Conservation (phyloP, 2,888 invertebrate genomes). For the Sipunculus nudus region DNA sequence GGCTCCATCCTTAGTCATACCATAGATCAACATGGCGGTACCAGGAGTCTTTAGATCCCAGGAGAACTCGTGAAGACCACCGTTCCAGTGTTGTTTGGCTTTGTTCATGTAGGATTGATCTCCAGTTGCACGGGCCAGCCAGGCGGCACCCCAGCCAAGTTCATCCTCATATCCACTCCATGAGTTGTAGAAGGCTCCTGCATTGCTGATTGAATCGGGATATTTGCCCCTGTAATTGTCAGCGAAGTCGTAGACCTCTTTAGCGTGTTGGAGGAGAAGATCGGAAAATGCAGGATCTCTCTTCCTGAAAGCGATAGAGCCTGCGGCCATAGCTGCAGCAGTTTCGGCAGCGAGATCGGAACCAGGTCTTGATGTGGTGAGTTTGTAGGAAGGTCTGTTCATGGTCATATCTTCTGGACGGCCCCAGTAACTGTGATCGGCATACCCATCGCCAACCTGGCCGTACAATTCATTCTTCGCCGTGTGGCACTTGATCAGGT, state of each 20-base stretch:
- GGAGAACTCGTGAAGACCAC: too few relatives aligned
- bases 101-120: conserved; percentile 46
- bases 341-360: conserved; percentile 74
- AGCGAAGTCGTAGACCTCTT: conserved; percentile 70
- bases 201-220: conserved; percentile 70
- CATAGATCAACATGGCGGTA: too few relatives aligned
- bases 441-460: conserved; percentile 65
- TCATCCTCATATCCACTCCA: conserved; percentile 52
- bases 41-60: conserved; percentile 54
- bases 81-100: too few relatives aligned
- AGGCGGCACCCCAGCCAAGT: conserved; percentile 52
- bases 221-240: conserved; percentile 69
- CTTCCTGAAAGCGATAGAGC: conserved; percentile 68
- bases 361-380: conserved; percentile 71
- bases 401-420: conserved; percentile 73
- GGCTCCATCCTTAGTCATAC: too few relatives aligned
- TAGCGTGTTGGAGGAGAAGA: conserved; percentile 69
- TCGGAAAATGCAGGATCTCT: conserved; percentile 63
- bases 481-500: conserved; percentile 70
- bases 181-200: conserved; percentile 67
- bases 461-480: conserved; percentile 28
- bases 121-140: conserved; percentile 54
- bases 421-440: conserved; percentile 74
- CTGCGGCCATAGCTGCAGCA: conserved; percentile 72
- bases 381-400: conserved; percentile 71